Evolutionary conservation across 1,140 invertebrate genomes (phyloP), one percentile per base, ranked within the genome.

Genomic region (Drosophila saltans): DNA sequence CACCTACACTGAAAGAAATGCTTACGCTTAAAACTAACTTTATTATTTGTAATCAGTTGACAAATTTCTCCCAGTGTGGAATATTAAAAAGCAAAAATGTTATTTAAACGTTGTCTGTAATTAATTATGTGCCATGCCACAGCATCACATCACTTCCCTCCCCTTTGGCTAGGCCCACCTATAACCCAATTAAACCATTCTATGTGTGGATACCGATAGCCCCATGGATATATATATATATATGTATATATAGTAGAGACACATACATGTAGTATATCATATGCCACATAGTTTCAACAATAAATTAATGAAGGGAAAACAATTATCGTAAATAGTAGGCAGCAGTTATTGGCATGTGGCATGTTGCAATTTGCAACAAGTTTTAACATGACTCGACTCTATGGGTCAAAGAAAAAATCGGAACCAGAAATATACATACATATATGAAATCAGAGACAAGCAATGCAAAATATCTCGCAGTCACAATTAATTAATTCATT

Each of bases 261-360:
- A 16, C 16, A 16, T 48, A 48, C 43, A 26, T 8, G 45, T 48
- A 48, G 45, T 52, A 52, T 52, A 83, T 83, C 80, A 72, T 62
- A 69, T 82, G 72, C 40, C 69, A 66, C 66, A 82, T 67, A 86
- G 72, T 80, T 69, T 67, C 73, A 73, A 66, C 80, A 77, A 83
- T 89, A 76, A 80, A 83, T 88, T 89, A 88, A 89, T 86, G 78
- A 85, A 85, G 82, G 78, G 66, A 72, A 86, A 81, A 84, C 67
- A 85, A 84, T 81, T 85, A 86, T 85, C 82, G 78, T 75, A 75
- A 82, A 79, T 76, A 75, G 73, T 68, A 75, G 71, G 40, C 59
- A 62, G 70, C 72, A 30, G 36, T 74, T 62, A 77, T 74, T 73
- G 82, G 70, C 75, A 81, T 78, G 68, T 67, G 58, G 71, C 77